phyloP scores from a whole-genome alignment of 2,797 vertebrate species.

The Phoeniculus purpureus region DNA sequence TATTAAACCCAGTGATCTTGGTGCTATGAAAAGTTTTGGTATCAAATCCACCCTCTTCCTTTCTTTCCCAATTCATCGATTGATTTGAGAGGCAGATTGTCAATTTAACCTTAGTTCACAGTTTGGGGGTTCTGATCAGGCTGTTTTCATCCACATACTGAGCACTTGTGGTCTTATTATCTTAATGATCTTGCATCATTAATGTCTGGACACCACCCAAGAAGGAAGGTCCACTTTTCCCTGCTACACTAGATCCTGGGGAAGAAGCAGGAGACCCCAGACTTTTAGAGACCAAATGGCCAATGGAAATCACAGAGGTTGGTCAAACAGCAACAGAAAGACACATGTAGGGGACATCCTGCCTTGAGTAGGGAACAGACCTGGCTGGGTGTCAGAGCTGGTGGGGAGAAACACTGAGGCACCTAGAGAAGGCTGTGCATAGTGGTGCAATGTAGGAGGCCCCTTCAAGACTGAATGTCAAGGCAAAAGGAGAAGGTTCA shows the following conservation, averaged over 20 bases:
- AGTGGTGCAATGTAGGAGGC: neutral
- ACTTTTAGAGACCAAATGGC: neutral
- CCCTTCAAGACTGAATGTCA: neutral
- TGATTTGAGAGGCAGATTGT: neutral
- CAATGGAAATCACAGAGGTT: neutral
- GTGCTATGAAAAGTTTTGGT: neutral
- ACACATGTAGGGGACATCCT: neutral
- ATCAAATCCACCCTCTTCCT: neutral
- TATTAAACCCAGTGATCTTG: neutral
- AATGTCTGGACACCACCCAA: neutral
- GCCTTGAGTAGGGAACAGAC: neutral
- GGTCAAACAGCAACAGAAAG: neutral
- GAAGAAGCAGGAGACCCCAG: neutral
- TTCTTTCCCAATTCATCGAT: neutral
- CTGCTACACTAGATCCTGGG: neutral
- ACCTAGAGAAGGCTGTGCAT: neutral
- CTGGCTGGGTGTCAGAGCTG: neutral
- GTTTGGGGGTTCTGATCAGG: neutral
- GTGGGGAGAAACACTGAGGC: too few species aligned
- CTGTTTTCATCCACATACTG: neutral
- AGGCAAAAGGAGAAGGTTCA: neutral
- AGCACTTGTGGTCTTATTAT: neutral
- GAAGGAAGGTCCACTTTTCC: neutral
- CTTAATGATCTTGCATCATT: neutral
- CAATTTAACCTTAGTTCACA: neutral